Percentiles rank a stretch among this genome's conserved stretches.
phyloP scores from a whole-genome alignment of 2,797 vertebrate species.

The Salmo trutta region DNA sequence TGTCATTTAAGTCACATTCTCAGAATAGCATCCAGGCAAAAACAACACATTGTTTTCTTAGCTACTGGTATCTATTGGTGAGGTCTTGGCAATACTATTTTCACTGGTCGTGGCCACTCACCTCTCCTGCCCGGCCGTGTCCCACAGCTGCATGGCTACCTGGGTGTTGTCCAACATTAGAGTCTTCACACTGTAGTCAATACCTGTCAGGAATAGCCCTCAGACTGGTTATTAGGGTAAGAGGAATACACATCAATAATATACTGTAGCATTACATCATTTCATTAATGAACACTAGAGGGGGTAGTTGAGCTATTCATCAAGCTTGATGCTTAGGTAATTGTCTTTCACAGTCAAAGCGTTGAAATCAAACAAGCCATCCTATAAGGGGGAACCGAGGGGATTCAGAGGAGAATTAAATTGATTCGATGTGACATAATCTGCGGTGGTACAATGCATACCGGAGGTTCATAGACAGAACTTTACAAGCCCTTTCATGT shows the following conservation, averaged over 20 bases:
- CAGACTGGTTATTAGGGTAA: background rate
- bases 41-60: background rate
- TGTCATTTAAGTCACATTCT: background rate
- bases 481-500: slow-evolving; percentile 72
- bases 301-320: slow-evolving; percentile 12
- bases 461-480: slow-evolving; percentile 48
- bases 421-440: slow-evolving; percentile 65
- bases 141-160: slow-evolving; percentile 92
- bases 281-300: slow-evolving; percentile 37
- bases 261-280: background rate
- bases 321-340: background rate
- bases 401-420: slow-evolving; percentile 46
- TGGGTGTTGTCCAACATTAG: slow-evolving; percentile 81
- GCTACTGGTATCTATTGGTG: background rate
- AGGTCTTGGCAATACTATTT: background rate
- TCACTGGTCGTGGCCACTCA: slow-evolving; percentile 40
- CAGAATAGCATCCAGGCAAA: background rate
- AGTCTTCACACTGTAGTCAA: slow-evolving; percentile 91
- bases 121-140: slow-evolving; percentile 95
- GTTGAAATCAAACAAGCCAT: background rate
- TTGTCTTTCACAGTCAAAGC: background rate
- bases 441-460: slow-evolving; percentile 56
- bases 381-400: slow-evolving; percentile 37
- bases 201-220: slow-evolving; percentile 68
- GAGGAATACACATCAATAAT: background rate